These are phyloP conservation scores for Fregata magnificens DNA, from an alignment of 2,113 vertebrate genomes.

Conservation along the genomic window DNA sequence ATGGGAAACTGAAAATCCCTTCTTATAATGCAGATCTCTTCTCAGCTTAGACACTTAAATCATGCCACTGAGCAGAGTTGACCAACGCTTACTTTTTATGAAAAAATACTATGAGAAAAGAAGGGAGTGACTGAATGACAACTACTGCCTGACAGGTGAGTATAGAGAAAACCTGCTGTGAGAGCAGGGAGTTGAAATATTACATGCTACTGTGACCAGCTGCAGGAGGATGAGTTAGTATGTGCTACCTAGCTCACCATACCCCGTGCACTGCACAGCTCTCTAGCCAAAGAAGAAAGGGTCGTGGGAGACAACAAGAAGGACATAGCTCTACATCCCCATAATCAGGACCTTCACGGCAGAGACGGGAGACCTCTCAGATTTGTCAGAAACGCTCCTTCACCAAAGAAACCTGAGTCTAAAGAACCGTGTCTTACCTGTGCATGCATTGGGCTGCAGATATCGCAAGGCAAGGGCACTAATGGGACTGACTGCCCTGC, in stretches of 20 bases:
- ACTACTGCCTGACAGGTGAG: neutral
- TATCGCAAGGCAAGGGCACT: neutral
- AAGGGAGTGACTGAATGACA: neutral
- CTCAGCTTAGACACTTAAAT: neutral
- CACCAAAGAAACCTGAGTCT: neutral
- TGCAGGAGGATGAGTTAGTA: neutral
- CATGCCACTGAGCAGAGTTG: neutral
- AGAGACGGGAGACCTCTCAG: neutral
- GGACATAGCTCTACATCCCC: neutral
- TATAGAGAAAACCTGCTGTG: neutral
- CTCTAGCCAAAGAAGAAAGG: neutral
- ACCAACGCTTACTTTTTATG: neutral
- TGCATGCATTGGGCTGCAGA: rapidly evolving
- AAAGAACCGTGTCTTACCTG: rapidly evolving
- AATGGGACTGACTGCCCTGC: no score
- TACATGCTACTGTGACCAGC: neutral
- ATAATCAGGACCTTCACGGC: neutral
- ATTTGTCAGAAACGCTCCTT: neutral
- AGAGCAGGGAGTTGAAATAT: neutral
- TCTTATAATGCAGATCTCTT: neutral
- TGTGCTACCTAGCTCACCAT: neutral
- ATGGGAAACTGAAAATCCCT: neutral
- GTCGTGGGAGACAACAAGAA: rapidly evolving
- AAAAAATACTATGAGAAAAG: neutral
- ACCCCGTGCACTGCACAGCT: neutral